These are phyloP conservation scores for Drosophila funebris DNA, from an alignment of 1,140 invertebrate species.

Conservation along the genomic window DNA sequence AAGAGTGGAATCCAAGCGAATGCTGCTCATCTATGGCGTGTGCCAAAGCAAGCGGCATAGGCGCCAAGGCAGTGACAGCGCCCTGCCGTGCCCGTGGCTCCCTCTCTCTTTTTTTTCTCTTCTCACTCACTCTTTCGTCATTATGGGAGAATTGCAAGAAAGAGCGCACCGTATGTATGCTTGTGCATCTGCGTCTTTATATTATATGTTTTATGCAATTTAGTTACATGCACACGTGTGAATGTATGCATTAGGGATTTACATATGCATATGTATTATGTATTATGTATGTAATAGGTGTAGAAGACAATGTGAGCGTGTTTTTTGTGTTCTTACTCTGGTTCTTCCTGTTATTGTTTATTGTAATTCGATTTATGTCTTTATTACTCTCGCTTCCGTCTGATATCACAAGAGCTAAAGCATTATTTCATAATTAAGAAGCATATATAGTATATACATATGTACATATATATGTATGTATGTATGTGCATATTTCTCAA, in stretches of 20 bases:
- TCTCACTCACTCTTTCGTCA: background rate
- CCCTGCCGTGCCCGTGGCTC: background rate
- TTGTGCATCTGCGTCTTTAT: background rate
- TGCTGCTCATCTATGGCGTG: constrained; percentile 26
- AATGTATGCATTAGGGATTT: background rate
- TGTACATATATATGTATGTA: background rate
- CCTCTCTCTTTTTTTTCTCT: background rate
- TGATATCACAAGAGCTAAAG: background rate
- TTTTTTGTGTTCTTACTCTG: background rate
- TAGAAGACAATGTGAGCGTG: no score
- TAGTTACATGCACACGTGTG: background rate
- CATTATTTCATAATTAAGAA: constrained; percentile 1
- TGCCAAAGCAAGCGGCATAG: constrained; percentile 24
- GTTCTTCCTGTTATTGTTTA: constrained; percentile 6
- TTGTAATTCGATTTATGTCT: constrained; percentile 5
- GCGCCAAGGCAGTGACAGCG: constrained; percentile 11
- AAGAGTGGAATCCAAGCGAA: constrained; percentile 22
- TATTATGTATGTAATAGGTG: background rate
- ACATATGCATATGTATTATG: no score
- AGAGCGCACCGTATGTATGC: background rate
- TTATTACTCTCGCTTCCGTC: background rate
- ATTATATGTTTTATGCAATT: constrained; percentile 8
- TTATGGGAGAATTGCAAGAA: constrained; percentile 13
- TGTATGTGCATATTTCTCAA: background rate
- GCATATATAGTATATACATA: background rate